These are phyloP conservation scores for Peromyscus nudipes DNA, from an alignment of 2,797 vertebrate genomes.

Conservation along the genomic window DNA sequence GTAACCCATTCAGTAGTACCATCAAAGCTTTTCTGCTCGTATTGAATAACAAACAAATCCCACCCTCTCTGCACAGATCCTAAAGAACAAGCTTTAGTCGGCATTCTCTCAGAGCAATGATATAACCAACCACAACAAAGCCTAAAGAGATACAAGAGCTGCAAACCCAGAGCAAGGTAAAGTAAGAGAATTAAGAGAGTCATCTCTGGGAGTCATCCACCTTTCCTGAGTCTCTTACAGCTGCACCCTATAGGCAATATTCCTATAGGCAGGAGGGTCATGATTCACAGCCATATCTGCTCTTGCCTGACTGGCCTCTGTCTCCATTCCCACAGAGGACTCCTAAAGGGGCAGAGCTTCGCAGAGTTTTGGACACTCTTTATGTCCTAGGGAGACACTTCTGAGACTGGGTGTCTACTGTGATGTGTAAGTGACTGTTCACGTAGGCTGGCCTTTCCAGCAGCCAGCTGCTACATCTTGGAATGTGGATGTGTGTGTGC, in stretches of 20 bases:
- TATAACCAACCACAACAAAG: background rate
- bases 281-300: background rate
- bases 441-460: background rate
- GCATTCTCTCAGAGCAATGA: background rate
- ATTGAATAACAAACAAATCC: constrained; percentile 40
- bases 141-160: background rate
- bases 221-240: background rate
- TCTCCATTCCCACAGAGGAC: background rate
- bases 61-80: background rate
- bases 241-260: background rate
- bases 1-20: background rate
- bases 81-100: background rate
- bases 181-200: background rate
- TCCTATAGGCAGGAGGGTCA: background rate
- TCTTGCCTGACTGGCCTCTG: background rate
- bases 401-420: background rate
- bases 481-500: background rate
- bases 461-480: background rate
- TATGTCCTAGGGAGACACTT: background rate
- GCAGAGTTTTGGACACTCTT: background rate
- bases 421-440: background rate
- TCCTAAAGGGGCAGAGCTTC: background rate
- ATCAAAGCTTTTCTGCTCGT: background rate
- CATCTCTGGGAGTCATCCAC: background rate
- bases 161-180: background rate